Evolutionary conservation across 2,797 vertebrate species (phyloP).

Genomic region (Chromobotia macracanthus): DNA sequence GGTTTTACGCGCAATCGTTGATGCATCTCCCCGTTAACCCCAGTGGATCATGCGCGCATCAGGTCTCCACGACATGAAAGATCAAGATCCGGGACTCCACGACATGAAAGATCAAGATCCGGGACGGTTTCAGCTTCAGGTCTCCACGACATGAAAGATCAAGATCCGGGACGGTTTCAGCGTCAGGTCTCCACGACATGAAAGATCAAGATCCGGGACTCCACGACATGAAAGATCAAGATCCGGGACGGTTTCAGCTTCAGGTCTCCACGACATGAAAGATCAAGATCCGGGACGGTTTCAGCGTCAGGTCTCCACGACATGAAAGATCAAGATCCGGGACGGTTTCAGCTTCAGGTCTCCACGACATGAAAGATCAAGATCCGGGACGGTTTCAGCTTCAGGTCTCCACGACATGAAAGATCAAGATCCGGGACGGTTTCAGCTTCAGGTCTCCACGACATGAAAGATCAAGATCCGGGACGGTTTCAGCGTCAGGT

Average conservation of each 20-base stretch:
- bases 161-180: not conserved
- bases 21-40: constrained; percentile 15
- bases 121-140: constrained; percentile 27
- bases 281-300: too few species aligned
- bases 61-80: constrained; percentile 37
- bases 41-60: constrained; percentile 49
- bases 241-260: not conserved
- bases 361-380: constrained; percentile 40
- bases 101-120: too few species aligned
- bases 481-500: too few species aligned
- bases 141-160: too few species aligned
- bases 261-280: constrained; percentile 37
- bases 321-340: too few species aligned
- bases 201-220: too few species aligned
- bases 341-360: constrained; percentile 14
- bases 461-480: constrained; percentile 35
- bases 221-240: too few species aligned
- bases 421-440: too few species aligned
- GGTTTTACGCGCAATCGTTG: constrained; percentile 31
- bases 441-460: constrained; percentile 36
- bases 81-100: too few species aligned
- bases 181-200: constrained; percentile 40
- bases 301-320: too few species aligned
- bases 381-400: too few species aligned
- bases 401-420: too few species aligned